phyloP scores from a whole-genome alignment of 2,888 invertebrate genomes.

The Cetonia aurata region DNA sequence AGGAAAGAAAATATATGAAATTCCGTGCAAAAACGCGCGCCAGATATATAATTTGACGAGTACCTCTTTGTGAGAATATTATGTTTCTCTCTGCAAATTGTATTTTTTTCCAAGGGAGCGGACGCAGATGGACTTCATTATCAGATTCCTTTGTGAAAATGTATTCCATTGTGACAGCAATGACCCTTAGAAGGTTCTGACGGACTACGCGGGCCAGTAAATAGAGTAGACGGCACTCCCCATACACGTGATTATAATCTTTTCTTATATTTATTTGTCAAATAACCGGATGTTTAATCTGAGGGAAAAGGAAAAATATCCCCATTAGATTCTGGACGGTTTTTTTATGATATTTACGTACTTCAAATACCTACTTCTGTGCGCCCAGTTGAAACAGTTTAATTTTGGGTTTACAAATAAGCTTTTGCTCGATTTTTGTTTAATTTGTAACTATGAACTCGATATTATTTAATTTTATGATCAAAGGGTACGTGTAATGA shows the following conservation, averaged over 20 bases:
- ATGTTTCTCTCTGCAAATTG: conserved; percentile 33
- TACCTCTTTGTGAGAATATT: conserved; percentile 17
- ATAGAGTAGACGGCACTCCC: background rate
- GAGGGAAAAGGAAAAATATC: background rate
- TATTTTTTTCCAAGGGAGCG: conserved; percentile 31
- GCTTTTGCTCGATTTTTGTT: too few species aligned
- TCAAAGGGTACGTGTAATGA: too few species aligned
- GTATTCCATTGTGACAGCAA: conserved; percentile 27
- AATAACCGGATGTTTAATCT: conserved; percentile 15
- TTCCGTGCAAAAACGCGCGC: background rate
- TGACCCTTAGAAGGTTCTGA: conserved; percentile 5
- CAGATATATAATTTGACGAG: conserved; percentile 8
- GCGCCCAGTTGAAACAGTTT: too few species aligned
- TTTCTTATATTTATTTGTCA: conserved; percentile 16
- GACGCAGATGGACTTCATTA: conserved; percentile 39
- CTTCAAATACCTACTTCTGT: too few species aligned
- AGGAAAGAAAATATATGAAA: background rate
- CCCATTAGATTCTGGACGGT: too few species aligned
- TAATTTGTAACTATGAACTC: too few species aligned
- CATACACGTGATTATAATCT: conserved; percentile 1
- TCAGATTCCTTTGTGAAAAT: conserved; percentile 33
- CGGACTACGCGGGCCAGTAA: background rate
- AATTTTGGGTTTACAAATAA: too few species aligned
- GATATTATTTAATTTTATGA: too few species aligned
- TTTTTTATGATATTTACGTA: too few species aligned